phyloP scores from a whole-genome alignment of 2,888 invertebrate species.

The Boloria euphrosyne region DNA sequence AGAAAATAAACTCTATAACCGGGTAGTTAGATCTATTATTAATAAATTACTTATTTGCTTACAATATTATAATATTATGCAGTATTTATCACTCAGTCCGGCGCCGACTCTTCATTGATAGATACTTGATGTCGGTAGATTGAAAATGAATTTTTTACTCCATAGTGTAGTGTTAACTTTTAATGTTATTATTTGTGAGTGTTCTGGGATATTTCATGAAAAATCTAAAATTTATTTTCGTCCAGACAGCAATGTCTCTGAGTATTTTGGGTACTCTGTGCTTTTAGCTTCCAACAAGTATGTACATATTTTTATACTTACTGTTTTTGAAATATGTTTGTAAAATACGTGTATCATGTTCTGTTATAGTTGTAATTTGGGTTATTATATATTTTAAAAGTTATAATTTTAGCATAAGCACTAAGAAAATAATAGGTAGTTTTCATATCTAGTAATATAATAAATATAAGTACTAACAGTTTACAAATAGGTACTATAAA shows the following conservation, averaged over 20 bases:
- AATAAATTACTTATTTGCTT: not conserved
- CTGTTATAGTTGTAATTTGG: not conserved
- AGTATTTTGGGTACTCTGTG: conserved; percentile 64
- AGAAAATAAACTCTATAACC: not conserved
- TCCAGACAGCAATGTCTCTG: conserved; percentile 47
- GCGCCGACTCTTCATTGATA: not conserved
- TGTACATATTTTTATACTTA: not conserved
- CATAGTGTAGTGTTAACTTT: conserved; percentile 13
- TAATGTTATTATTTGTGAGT: conserved; percentile 18
- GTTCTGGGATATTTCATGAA: conserved; percentile 57
- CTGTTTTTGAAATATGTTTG: not conserved
- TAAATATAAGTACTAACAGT: too few species aligned
- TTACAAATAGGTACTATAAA: too few species aligned
- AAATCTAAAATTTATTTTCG: conserved; percentile 55
- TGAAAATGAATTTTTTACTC: conserved; percentile 6
- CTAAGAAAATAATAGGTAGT: too few species aligned
- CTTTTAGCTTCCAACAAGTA: conserved; percentile 44
- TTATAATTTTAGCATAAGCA: too few species aligned
- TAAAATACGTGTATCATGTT: not conserved
- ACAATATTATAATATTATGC: not conserved
- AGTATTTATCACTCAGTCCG: conserved; percentile 6
- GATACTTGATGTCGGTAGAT: not conserved
- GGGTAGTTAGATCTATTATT: not conserved
- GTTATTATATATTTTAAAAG: too few species aligned
- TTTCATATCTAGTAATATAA: too few species aligned